Evolutionary conservation across 2,888 invertebrate species (phyloP).

Genomic region (Temnothorax unifasciatus): DNA sequence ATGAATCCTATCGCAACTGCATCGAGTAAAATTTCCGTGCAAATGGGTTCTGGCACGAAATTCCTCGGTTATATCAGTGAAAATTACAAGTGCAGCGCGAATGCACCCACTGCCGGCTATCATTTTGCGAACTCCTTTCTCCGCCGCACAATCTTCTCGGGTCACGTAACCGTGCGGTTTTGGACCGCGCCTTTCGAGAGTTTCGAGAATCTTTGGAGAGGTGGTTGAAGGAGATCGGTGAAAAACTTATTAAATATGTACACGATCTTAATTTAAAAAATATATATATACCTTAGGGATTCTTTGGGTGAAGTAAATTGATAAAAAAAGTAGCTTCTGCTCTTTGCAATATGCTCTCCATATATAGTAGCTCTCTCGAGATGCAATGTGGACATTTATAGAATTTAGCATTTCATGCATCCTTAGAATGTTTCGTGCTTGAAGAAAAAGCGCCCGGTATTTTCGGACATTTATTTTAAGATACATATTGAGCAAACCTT

Average conservation of each 20-base stretch:
- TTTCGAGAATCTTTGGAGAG: slow-evolving; percentile 41
- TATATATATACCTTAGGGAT: background rate
- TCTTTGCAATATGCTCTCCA: background rate
- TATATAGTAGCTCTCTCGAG: background rate
- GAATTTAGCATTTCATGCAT: background rate
- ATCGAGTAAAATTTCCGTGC: slow-evolving; percentile 67
- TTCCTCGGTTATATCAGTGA: slow-evolving; percentile 62
- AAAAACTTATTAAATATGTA: slow-evolving; percentile 55
- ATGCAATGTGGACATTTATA: background rate
- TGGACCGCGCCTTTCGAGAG: slow-evolving; percentile 48
- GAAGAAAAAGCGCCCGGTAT: background rate
- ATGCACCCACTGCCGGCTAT: slow-evolving; percentile 57
- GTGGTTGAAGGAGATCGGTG: slow-evolving; percentile 6
- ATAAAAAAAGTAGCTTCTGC: background rate
- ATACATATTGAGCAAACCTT: slow-evolving; percentile 65
- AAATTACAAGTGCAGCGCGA: slow-evolving; percentile 65
- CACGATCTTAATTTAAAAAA: slow-evolving; percentile 25
- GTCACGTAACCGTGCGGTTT: slow-evolving; percentile 64
- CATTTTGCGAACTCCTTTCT: slow-evolving; percentile 63
- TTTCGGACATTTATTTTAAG: slow-evolving; percentile 24
- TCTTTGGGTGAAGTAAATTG: background rate
- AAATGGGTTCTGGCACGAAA: slow-evolving; percentile 70
- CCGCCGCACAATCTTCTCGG: slow-evolving; percentile 48
- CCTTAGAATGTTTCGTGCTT: background rate
- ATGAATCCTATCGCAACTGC: slow-evolving; percentile 65